Conservation (phyloP, 2,888 invertebrate genomes). For the Dasypogon diadema region DNA sequence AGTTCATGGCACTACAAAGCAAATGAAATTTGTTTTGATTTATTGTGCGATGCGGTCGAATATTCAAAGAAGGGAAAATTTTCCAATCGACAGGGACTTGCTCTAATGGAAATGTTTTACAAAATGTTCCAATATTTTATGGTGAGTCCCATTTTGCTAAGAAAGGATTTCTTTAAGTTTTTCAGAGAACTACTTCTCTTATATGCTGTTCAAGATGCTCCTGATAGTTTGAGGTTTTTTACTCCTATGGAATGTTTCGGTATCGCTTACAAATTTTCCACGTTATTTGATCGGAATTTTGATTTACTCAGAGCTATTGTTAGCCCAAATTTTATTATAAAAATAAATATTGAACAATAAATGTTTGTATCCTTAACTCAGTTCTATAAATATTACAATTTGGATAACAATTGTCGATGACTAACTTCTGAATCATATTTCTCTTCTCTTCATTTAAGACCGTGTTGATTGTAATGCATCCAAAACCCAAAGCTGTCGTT, state of each 20-base stretch:
- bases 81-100: neutral
- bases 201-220: slow-evolving; percentile 6
- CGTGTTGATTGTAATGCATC: no score
- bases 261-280: slow-evolving; percentile 1
- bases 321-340: neutral
- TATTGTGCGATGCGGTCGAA: neutral
- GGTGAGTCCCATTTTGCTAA: neutral
- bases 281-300: slow-evolving; percentile 20
- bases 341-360: neutral
- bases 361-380: no score
- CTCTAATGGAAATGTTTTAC: slow-evolving; percentile 15
- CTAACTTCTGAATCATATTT: no score
- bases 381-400: no score
- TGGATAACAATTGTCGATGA: no score
- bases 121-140: slow-evolving; percentile 18
- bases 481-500: no score
- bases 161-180: slow-evolving; percentile 12
- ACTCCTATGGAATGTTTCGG: neutral
- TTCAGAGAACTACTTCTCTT: slow-evolving; percentile 11
- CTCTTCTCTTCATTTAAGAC: no score
- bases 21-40: slow-evolving; percentile 13
- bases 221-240: slow-evolving; percentile 4
- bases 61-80: neutral
- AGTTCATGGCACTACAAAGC: neutral
- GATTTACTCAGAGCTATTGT: slow-evolving; percentile 3